These are phyloP conservation scores for Ephestia elutella DNA, from an alignment of 1,140 invertebrate genomes.

Conservation along the genomic window DNA sequence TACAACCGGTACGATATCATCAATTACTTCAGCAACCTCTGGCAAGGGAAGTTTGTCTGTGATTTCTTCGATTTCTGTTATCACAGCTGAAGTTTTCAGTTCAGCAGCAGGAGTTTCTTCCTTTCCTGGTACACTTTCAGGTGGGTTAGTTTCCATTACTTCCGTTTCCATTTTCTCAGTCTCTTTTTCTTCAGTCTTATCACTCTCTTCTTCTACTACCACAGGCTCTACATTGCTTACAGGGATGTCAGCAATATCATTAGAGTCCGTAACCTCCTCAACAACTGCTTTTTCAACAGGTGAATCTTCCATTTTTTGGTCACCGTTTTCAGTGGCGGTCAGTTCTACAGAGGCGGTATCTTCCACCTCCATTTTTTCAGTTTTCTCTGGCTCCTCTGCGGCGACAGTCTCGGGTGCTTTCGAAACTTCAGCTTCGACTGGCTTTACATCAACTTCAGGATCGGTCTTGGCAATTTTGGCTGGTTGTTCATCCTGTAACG, in stretches of 20 bases:
- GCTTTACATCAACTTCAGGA: conserved; percentile 39
- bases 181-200: conserved; percentile 32
- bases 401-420: conserved; percentile 11
- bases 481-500: conserved; percentile 56
- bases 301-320: conserved; percentile 1
- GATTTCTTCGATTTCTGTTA: conserved; percentile 58
- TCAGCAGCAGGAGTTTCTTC: conserved; percentile 28
- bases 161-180: conserved; percentile 40
- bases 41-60: conserved; percentile 38
- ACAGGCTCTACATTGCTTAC: conserved; percentile 18
- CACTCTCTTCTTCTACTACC: conserved; percentile 26
- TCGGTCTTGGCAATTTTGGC: conserved; percentile 62
- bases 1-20: conserved; percentile 50
- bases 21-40: conserved; percentile 45
- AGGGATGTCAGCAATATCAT: conserved; percentile 29
- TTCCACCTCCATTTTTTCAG: conserved; percentile 55
- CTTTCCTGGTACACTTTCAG: conserved; percentile 22
- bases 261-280: conserved; percentile 41
- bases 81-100: conserved; percentile 40
- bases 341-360: conserved; percentile 2
- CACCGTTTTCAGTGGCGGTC: conserved; percentile 1
- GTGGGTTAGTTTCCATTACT: conserved; percentile 6
- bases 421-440: conserved; percentile 20
- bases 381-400: conserved; percentile 17
- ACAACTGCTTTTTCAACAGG: conserved; percentile 21